A percentile compares a stretch with the other conserved stretches of the same genome.
Conservation (phyloP, 53 echinoderm and acorn worm species). For the Stichopus horrens region DNA sequence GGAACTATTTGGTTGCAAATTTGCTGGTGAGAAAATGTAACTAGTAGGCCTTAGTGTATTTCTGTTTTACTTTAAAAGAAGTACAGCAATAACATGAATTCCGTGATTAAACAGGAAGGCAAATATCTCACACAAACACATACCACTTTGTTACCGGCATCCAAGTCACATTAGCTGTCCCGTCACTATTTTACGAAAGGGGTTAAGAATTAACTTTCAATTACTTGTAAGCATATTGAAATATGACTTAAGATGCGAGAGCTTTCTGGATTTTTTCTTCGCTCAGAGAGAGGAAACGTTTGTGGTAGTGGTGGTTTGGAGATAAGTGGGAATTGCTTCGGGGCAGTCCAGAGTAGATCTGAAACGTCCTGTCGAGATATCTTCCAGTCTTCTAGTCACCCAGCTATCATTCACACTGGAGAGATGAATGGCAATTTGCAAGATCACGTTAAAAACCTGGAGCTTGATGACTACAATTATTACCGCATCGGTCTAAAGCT, state of each 20-base stretch:
- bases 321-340: neutral
- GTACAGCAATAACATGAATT: too few relatives aligned
- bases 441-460: neutral
- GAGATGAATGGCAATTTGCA: neutral
- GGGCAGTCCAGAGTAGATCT: neutral
- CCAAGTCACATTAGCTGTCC: too few relatives aligned
- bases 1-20: neutral
- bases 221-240: too few relatives aligned
- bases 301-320: neutral
- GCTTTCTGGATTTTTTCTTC: neutral
- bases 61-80: too few relatives aligned
- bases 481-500: neutral
- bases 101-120: too few relatives aligned
- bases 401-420: neutral
- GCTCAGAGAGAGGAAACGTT: neutral
- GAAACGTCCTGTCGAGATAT: neutral
- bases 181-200: too few relatives aligned
- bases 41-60: too few relatives aligned
- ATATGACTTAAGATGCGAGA: too few relatives aligned
- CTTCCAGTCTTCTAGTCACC: neutral
- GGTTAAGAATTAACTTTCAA: too few relatives aligned
- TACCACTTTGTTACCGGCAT: too few relatives aligned
- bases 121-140: too few relatives aligned
- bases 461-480: neutral
- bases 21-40: neutral